These are phyloP conservation scores for Eulemur rubriventer DNA, from an alignment of 2,797 vertebrate genomes.

Conservation along the genomic window DNA sequence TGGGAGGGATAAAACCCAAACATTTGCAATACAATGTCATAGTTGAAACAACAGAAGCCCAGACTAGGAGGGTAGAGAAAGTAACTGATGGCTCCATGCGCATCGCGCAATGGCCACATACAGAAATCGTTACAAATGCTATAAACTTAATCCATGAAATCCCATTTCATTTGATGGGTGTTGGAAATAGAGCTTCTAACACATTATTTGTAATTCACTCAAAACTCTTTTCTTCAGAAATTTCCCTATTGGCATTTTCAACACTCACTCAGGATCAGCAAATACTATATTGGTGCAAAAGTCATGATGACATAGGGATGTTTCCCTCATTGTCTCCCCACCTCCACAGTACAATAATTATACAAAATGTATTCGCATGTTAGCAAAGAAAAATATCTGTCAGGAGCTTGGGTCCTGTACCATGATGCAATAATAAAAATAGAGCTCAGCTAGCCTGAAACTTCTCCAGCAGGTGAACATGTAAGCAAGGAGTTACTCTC, in stretches of 20 bases:
- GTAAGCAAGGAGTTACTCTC: not conserved
- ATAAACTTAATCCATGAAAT: not conserved
- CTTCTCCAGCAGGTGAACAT: not conserved
- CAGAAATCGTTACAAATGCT: not conserved
- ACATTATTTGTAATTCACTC: not conserved
- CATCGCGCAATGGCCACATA: not conserved
- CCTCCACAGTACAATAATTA: not conserved
- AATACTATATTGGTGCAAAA: not conserved
- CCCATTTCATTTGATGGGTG: not conserved
- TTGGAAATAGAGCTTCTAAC: not conserved
- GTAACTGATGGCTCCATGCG: rapidly evolving
- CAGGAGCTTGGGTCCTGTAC: not conserved
- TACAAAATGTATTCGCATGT: not conserved
- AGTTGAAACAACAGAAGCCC: not conserved
- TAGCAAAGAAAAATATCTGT: not conserved
- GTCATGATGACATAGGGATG: not conserved
- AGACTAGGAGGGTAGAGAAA: not conserved
- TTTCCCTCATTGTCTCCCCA: not conserved
- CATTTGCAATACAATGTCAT: not conserved
- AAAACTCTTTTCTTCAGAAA: conserved; percentile 36
- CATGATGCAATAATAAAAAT: not conserved
- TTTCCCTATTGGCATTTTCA: not conserved
- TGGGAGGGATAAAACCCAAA: conserved; percentile 40
- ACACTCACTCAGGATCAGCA: not conserved
- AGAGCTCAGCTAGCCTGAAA: not conserved